Base-by-base conservation (phyloP, 2,113 vertebrate genomes). In the Apus apus region DNA sequence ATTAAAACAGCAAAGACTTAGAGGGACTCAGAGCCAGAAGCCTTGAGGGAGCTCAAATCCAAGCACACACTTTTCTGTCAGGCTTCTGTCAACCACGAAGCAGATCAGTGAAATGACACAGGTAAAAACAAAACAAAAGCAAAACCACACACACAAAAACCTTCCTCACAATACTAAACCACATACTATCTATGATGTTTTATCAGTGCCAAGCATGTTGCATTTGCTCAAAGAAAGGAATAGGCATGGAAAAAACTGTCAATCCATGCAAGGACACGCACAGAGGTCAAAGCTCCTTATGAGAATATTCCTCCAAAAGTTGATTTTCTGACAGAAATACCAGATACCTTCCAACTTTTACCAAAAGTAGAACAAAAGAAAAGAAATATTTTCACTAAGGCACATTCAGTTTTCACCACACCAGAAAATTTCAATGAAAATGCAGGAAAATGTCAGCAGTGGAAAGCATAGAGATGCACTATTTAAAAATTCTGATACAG, bases 71-170 rank as follows among this genome's bases (percentile, higher is more conserved):
- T n/a, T 5, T 32, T 58, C 46, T 11, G 19, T 6, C 40, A 56
- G 30, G 50, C 43, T 82, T 36, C 18, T 17, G 66, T 40, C 68
- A 5, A 13, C 21, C 0, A 0, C 8, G 40, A 82, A 36, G 8
- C 1, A 1, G 27, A 38, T 20, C 25, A 32, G 30, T 1, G 76
- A 76, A 90, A 71, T 1, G 21, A 43, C 5, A 0, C 64, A 68
- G 43, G 43, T 26, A 27, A 66, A 60, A n/a, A 25, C 51, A 36
- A 78, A 70, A 43, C 5, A 19, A 51, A 79, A 76, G 15, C 67
- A 51, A 56, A 57, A 23, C 8, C 54, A 50, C 16, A 16, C 43
- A n/a, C 4, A 23, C 14, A 8, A 56, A 82, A 17, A 4, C 23
- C 30, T 16, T 19, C 62, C 67, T 57, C 13, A 17, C 38, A 75